Evolutionary conservation across 2,113 vertebrate species (phyloP).

Genomic region (Oplegnathus fasciatus): DNA sequence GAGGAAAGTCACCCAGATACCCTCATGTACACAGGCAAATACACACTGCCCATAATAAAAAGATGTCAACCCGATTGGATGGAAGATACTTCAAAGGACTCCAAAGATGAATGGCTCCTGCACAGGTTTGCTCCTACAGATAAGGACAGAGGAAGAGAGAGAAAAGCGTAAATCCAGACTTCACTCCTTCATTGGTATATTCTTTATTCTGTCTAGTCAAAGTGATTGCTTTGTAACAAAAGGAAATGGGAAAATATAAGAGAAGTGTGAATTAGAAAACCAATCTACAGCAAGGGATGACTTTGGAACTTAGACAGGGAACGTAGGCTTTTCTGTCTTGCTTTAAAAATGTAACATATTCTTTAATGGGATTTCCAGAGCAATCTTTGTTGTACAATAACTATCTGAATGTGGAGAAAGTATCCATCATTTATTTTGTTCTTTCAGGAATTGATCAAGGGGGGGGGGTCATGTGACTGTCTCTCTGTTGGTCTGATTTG

Average conservation of each 20-base stretch:
- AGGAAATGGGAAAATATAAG: conserved; percentile 32
- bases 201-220: conserved; percentile 44
- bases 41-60: conserved; percentile 53
- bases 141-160: conserved; percentile 38
- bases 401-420: conserved; percentile 33
- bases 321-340: conserved; percentile 26
- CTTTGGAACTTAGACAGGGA: conserved; percentile 34
- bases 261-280: conserved; percentile 56
- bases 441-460: conserved; percentile 14
- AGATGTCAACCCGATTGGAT: conserved; percentile 47
- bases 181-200: conserved; percentile 5
- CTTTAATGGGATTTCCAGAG: conserved; percentile 53
- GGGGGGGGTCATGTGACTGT: neutral
- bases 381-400: conserved; percentile 23
- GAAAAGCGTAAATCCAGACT: conserved; percentile 11
- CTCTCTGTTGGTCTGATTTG: conserved; percentile 22
- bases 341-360: conserved; percentile 44
- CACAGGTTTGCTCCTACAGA: conserved; percentile 33
- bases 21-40: conserved; percentile 29
- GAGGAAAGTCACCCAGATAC: conserved; percentile 53
- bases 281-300: conserved; percentile 40
- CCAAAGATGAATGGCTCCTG: conserved; percentile 58
- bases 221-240: conserved; percentile 48
- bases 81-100: conserved; percentile 57
- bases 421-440: conserved; percentile 23